Conservation (phyloP, 1,140 invertebrate species). For the Teleogryllus occipitalis region DNA sequence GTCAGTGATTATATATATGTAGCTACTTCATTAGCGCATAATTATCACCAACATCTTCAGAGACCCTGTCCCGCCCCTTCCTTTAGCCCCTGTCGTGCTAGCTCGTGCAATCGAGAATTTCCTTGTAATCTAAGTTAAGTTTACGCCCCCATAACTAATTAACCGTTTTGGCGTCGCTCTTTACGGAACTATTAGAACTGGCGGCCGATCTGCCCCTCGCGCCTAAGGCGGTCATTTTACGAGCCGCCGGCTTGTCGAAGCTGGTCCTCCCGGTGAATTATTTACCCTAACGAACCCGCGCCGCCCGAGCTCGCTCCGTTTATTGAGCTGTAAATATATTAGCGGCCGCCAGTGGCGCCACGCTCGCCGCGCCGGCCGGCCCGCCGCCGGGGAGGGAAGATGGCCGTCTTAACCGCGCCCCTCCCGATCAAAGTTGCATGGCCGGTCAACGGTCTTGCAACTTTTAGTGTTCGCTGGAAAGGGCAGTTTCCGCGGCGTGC, state of each 20-base stretch:
- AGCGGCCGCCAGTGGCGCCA: not conserved
- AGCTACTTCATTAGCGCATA: too few species aligned
- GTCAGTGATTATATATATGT: too few species aligned
- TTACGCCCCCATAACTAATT: not conserved
- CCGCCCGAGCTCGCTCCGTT: not conserved
- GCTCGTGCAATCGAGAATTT: not conserved
- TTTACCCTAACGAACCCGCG: not conserved
- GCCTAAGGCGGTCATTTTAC: not conserved
- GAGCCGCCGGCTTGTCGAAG: not conserved
- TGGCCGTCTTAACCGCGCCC: not conserved
- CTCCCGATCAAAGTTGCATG: not conserved
- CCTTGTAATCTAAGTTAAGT: not conserved
- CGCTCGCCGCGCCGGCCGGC: too few species aligned
- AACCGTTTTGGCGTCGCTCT: not conserved
- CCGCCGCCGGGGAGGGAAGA: not conserved
- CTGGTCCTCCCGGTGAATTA: not conserved
- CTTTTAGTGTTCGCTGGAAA: too few species aligned
- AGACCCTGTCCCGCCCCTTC: too few species aligned
- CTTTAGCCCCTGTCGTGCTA: too few species aligned
- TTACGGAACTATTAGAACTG: not conserved
- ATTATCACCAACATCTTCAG: too few species aligned
- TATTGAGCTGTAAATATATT: slow-evolving; percentile 6
- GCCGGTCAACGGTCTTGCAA: too few species aligned
- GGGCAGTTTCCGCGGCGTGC: too few species aligned
- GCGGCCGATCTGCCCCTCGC: not conserved